Base-by-base conservation (phyloP, 2,797 vertebrate species). In the Hydrolagus colliei region DNA sequence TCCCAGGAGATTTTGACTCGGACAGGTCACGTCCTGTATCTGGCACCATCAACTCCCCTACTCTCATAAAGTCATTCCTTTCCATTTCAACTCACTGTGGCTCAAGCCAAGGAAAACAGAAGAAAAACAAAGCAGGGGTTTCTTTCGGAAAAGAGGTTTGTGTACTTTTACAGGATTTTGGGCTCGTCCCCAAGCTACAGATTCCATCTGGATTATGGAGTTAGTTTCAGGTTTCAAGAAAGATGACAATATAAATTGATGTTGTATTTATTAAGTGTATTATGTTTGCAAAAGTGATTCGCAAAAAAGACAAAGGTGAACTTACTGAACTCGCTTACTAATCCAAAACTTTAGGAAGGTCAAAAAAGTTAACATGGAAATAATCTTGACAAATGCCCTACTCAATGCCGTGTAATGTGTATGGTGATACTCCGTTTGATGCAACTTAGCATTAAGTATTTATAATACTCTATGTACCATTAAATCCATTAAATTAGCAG, bases 71-170 rank as follows among this genome's bases (percentile, higher is more conserved):
- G 73, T 67, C 89, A 89, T 90, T 89, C 88, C 88, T 87, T 88
- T 87, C 86, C 89, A 87, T 88, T 73, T 85, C 90, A 89, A 88
- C 85, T 88, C 89, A 87, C 89, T 87, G 88, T 88, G 62, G 4
- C 61, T 82, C 18, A 10, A 89, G 91, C 92, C 91, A 93, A 92
- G 88, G 91, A 90, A 90, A 93, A 92, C 89, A 92, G 87, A 88
- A 91, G 87, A 90, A 32, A 88, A 4, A 77, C 16, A 61, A 77
- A 61, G 75, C 52, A 12, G 52, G 32, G 52, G 41, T 61, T 77
- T 61, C 75, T 61, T 61, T 11, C n/a, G 72, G 12, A 14, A 7
- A 59, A n/a, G 52, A 61, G 2, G 52, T 77, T 77, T 61, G 41
- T 77, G 41, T n/a, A 1, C 75, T 77, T 59, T 14, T 76, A 80